Evolutionary conservation across 2,888 invertebrate species (phyloP).

Genomic region (Machimus atricapillus): DNA sequence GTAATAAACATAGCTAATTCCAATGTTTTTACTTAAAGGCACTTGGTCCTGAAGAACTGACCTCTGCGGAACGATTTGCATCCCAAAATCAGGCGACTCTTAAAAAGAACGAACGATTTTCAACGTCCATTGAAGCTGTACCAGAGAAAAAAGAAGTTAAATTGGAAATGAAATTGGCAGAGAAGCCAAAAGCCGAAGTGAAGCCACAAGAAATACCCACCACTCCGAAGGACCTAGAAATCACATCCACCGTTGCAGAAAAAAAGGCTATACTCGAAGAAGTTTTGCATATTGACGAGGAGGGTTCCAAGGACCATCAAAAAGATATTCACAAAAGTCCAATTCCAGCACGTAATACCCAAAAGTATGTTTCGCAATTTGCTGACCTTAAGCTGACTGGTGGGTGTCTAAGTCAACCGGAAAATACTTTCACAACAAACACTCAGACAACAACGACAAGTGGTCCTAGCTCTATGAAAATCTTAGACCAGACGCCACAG

Average conservation of each 20-base stretch:
- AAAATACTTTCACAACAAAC: slow-evolving; percentile 50
- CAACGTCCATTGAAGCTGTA: slow-evolving; percentile 44
- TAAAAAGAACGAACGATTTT: slow-evolving; percentile 67
- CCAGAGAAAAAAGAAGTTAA: slow-evolving; percentile 48
- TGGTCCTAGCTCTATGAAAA: slow-evolving; percentile 50
- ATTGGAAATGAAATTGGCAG: slow-evolving; percentile 49
- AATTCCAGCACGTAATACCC: slow-evolving; percentile 68
- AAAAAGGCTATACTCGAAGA: slow-evolving; percentile 47
- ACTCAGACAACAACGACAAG: slow-evolving; percentile 50
- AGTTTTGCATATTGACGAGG: slow-evolving; percentile 50
- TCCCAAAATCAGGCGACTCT: slow-evolving; percentile 80
- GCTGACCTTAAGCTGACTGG: slow-evolving; percentile 71
- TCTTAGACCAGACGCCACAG: slow-evolving; percentile 48
- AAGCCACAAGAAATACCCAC: slow-evolving; percentile 48
- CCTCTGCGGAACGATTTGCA: slow-evolving; percentile 79
- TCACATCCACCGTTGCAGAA: slow-evolving; percentile 26
- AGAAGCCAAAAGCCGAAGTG: slow-evolving; percentile 48
- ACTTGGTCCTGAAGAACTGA: slow-evolving; percentile 69
- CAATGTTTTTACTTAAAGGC: slow-evolving; percentile 61
- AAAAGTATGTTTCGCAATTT: slow-evolving; percentile 71
- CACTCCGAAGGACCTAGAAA: not conserved
- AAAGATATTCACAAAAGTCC: slow-evolving; percentile 60
- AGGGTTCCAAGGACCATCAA: slow-evolving; percentile 47
- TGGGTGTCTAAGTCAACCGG: slow-evolving; percentile 57
- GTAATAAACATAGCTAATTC: not conserved